Evolutionary conservation across 2,888 invertebrate species (phyloP), one percentile per base, ranked within the genome.

Genomic region (Neria commutata): DNA sequence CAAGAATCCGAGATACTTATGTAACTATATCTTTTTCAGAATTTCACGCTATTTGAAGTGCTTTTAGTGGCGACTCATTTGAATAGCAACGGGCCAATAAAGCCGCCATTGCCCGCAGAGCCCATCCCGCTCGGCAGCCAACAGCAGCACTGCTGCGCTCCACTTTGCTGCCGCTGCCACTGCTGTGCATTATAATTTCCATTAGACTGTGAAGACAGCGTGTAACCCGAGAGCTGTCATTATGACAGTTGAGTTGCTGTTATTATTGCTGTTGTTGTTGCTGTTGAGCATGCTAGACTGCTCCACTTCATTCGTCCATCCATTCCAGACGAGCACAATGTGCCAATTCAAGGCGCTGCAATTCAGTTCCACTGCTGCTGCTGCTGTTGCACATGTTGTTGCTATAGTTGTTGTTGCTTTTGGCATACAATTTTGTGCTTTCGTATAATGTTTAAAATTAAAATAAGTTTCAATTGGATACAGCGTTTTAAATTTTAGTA

Each of bases 401-500:
- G 37, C 10, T 37, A n/a, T 10, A n/a, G n/a, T n/a, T n/a, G n/a
- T 42, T 29, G 29, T 29, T 11, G 6, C 29, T 29, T 11, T 6
- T 29, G 6, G 68, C 70, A 68, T 73, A 72, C 72, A 72, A 72
- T 72, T 72, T 72, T 73, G 72, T 72, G 72, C 73, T 73, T 73
- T 73, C 72, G 72, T 73, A 72, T 72, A 72, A 73, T 73, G 72
- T 69, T 72, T 72, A 72, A 72, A 72, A 72, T 72, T 72, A 72
- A 72, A 73, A 72, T 72, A 72, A 72, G 72, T 72, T 72, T 60
- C 67, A 73, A 73, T 25, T 48, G 14, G 24, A n/a, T 48, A 25
- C 26, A 25, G 14, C 14, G 26, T 48, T 48, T 25, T 4, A 3
- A 48, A 5, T 48, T 48, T 19, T 2, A 45, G 8, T 23, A 45